phyloP scores from a whole-genome alignment of 2,797 vertebrate species.

The Taenioides sp. region DNA sequence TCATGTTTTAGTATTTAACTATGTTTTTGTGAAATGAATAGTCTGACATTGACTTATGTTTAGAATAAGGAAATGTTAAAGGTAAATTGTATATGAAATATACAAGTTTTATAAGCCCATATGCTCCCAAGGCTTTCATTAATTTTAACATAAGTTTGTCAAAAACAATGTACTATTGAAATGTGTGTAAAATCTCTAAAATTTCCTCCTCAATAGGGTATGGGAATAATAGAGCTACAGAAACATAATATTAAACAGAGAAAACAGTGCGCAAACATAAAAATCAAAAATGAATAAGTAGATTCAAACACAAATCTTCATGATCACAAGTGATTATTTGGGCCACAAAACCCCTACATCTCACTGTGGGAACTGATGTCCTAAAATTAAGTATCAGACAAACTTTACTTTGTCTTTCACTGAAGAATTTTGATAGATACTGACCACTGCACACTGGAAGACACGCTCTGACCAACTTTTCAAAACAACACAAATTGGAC shows the following conservation, averaged over 20 bases:
- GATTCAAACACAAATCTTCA: not conserved
- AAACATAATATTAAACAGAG: not conserved
- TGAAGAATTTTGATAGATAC: not conserved
- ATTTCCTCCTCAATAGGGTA: not conserved
- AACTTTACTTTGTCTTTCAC: not conserved
- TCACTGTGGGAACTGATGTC: not conserved
- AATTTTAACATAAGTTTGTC: not conserved
- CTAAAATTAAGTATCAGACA: not conserved
- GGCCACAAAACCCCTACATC: not conserved
- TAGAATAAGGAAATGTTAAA: not conserved
- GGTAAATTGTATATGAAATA: not conserved
- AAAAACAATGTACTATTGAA: not conserved
- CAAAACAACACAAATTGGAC: not conserved
- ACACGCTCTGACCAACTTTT: not conserved
- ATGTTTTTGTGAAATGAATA: too few relatives aligned
- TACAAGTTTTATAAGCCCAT: not conserved
- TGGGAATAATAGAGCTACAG: not conserved
- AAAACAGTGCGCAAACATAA: not conserved
- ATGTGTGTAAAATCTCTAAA: not conserved
- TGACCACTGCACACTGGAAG: not conserved
- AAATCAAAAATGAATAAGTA: not conserved
- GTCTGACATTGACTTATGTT: not conserved
- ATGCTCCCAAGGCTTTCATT: not conserved
- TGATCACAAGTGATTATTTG: too few relatives aligned
- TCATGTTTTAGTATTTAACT: too few relatives aligned